Base-by-base conservation (phyloP, 2,113 vertebrate species). In the Dipodomys stephensi region DNA sequence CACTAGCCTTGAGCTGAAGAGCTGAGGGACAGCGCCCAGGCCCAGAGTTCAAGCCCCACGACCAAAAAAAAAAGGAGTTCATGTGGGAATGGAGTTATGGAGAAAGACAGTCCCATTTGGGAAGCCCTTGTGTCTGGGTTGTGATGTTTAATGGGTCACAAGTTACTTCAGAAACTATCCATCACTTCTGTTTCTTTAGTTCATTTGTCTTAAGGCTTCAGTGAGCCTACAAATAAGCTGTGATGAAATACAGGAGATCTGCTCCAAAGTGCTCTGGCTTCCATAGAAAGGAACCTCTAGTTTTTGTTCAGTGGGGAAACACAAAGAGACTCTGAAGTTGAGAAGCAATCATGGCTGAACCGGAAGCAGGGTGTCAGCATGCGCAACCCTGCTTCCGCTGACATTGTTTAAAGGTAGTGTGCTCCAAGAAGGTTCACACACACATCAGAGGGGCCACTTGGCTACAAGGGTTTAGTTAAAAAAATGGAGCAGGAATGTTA, bases 271-370 rank as follows among this genome's bases (percentile, higher is more conserved):
- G n/a, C 78, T 85, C 83, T 92, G 83, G 79, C 91, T 98, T 94
- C 74, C 62, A 78, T 67, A 91, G 89, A 94, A 96, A 93, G 74
- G 76, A 65, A 90, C 69, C 78, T 68, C 69, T 72, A 30, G 92
- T 94, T n/a, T 97, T 72, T 97, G 44, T 94, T 97, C 93, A 88
- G 91, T 87, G 94, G 78, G 39, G 49, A 97, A 95, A 83, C 83
- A 95, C 60, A 91, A 92, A 87, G 77, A 95, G 97, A 87, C 68
- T 90, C 93, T 90, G 92, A 39, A 96, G 87, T 74, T 68, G 68
- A 95, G 81, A 97, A 32, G 49, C 46, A 86, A 91, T 93, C 92
- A 72, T 60, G 27, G 74, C 16, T 73, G 87, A 95, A 74, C 72
- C 91, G 87, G 93, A 95, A 95, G 96, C 93, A 71, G 5, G 39